Evolutionary conservation across 2,888 invertebrate genomes (phyloP).

Genomic region (Hymenopus coronatus): DNA sequence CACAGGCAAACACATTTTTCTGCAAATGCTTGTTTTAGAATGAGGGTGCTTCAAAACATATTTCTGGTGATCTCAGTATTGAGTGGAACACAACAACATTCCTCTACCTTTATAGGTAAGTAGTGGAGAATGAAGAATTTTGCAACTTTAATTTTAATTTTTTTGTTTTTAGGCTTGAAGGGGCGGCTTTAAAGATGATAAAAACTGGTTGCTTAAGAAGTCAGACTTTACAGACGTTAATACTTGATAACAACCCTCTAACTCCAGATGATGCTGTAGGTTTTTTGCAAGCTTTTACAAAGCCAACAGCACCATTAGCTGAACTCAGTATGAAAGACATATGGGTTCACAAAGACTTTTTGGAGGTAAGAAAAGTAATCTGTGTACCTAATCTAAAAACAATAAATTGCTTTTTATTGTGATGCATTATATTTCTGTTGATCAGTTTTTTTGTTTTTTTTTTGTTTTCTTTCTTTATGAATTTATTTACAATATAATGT

Average conservation of each 20-base stretch:
- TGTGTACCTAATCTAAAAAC: background rate
- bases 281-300: constrained; percentile 46
- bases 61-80: too few relatives aligned
- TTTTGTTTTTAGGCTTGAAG: background rate
- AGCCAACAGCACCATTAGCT: constrained; percentile 43
- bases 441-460: too few relatives aligned
- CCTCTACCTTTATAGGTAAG: too few relatives aligned
- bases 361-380: constrained; percentile 41
- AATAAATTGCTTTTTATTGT: too few relatives aligned
- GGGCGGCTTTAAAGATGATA: background rate
- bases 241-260: constrained; percentile 53
- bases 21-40: too few relatives aligned
- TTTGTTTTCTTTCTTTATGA: too few relatives aligned
- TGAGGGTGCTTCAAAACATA: too few relatives aligned
- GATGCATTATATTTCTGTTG: too few relatives aligned
- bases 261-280: constrained; percentile 48
- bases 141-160: background rate
- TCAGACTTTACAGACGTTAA: constrained; percentile 46
- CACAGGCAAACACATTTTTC: too few relatives aligned
- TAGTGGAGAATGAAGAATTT: too few relatives aligned
- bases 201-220: constrained; percentile 47
- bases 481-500: too few relatives aligned
- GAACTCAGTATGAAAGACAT: constrained; percentile 52
- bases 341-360: constrained; percentile 48
- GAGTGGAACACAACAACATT: too few relatives aligned